Conservation (phyloP, 2,113 vertebrate genomes). For the Eubucco bourcierii region DNA sequence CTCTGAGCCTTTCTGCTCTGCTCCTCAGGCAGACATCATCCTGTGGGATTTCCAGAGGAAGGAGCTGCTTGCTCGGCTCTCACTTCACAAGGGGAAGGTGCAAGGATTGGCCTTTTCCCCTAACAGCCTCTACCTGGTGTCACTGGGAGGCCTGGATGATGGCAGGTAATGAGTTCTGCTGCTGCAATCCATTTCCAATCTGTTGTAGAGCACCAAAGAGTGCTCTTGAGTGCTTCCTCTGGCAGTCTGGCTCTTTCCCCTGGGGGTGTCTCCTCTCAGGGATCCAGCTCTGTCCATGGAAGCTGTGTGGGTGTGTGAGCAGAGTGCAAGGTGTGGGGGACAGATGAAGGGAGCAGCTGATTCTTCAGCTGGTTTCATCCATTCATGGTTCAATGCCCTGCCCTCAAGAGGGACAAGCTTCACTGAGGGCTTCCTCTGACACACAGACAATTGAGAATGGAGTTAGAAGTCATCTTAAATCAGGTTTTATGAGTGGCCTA, state of each 20-base stretch:
- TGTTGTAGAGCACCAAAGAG: not conserved
- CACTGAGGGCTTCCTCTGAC: not conserved
- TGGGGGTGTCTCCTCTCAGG: not conserved
- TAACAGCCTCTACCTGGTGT: constrained; percentile 85
- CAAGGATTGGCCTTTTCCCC: constrained; percentile 87
- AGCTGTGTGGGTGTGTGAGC: accelerated
- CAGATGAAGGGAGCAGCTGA: not conserved
- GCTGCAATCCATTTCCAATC: accelerated
- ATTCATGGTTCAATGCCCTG: not conserved
- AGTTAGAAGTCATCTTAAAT: not conserved
- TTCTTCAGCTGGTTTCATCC: not conserved
- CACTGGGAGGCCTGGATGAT: constrained; percentile 89
- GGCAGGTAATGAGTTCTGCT: constrained; percentile 76
- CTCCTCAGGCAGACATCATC: constrained; percentile 83
- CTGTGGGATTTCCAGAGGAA: constrained; percentile 84
- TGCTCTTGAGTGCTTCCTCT: not conserved
- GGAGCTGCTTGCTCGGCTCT: constrained; percentile 77
- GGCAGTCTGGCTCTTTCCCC: not conserved
- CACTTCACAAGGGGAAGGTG: constrained; percentile 86
- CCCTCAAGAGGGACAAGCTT: not conserved
- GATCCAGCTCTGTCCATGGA: not conserved
- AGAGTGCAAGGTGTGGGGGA: not conserved
- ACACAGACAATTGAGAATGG: not conserved
- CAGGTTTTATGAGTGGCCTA: not conserved
- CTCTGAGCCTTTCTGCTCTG: not conserved